phyloP scores from a whole-genome alignment of 2,113 vertebrate genomes.

The Pelodiscus sinensis region DNA sequence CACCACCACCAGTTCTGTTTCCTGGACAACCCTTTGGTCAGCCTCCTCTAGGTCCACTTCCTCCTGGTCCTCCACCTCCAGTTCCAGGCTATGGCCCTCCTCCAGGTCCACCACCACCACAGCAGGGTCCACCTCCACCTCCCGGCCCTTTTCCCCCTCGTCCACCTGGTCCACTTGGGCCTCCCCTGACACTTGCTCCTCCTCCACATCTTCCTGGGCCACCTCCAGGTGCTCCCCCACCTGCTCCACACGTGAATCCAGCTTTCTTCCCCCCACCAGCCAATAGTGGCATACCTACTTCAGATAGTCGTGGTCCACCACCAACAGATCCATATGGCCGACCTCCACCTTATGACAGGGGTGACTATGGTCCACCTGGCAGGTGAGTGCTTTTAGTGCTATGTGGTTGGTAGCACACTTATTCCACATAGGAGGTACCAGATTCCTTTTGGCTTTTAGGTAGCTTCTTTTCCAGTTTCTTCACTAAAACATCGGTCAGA shows the following conservation, averaged over 20 bases:
- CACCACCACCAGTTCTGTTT: constrained; percentile 96
- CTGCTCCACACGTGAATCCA: constrained; percentile 97
- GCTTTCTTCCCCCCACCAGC: constrained; percentile 98
- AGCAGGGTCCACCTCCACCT: constrained; percentile 93
- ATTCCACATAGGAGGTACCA: neutral
- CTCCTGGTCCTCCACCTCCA: constrained; percentile 95
- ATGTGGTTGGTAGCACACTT: constrained; percentile 20
- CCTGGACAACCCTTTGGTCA: constrained; percentile 97
- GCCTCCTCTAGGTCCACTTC: constrained; percentile 93
- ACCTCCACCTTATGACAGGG: constrained; percentile 95
- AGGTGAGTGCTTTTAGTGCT: constrained; percentile 82
- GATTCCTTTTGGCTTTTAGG: constrained; percentile 13
- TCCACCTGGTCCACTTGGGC: constrained; percentile 93
- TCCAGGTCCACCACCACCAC: constrained; percentile 94
- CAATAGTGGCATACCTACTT: constrained; percentile 92
- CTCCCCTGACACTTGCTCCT: constrained; percentile 94
- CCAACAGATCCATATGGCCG: constrained; percentile 94
- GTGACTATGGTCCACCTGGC: constrained; percentile 95
- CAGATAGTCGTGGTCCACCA: constrained; percentile 93
- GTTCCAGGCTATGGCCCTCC: constrained; percentile 93
- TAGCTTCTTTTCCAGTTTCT: neutral
- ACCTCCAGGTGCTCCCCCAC: constrained; percentile 95
- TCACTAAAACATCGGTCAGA: neutral
- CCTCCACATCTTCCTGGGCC: constrained; percentile 97
- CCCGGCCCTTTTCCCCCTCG: constrained; percentile 95